These are phyloP conservation scores for Siphamia tubifer DNA, from an alignment of 2,113 vertebrate genomes.

Conservation along the genomic window DNA sequence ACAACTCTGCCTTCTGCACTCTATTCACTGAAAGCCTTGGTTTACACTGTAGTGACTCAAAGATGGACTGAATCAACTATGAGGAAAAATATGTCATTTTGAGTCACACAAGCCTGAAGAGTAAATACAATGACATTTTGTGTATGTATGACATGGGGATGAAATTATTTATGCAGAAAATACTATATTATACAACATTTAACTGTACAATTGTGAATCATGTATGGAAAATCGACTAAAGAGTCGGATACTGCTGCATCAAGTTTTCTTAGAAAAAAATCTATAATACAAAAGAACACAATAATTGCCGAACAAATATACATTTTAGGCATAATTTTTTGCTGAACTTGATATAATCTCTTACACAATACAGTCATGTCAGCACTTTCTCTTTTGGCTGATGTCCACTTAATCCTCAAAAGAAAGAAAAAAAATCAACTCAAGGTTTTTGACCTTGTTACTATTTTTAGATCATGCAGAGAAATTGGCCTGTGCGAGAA, in stretches of 20 bases:
- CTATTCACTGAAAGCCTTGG: background rate
- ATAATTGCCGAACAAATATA: background rate
- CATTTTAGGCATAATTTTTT: constrained; percentile 22
- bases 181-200: background rate
- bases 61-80: background rate
- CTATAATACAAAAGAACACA: background rate
- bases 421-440: constrained; percentile 8
- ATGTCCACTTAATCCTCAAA: constrained; percentile 39
- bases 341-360: constrained; percentile 35
- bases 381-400: constrained; percentile 38
- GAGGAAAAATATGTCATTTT: background rate
- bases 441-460: constrained; percentile 35
- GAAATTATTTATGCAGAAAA: no score
- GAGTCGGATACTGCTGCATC: background rate
- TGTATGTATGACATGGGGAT: background rate
- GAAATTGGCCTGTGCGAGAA: constrained; percentile 5
- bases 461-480: constrained; percentile 26
- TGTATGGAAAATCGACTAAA: background rate
- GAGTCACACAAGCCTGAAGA: background rate
- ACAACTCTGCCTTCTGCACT: constrained; percentile 13
- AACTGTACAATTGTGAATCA: background rate
- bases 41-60: background rate
- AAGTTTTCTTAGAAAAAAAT: background rate
- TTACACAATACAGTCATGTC: constrained; percentile 29
- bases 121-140: background rate